Conservation (phyloP, 1,140 invertebrate genomes). For the Leptinotarsa texana region DNA sequence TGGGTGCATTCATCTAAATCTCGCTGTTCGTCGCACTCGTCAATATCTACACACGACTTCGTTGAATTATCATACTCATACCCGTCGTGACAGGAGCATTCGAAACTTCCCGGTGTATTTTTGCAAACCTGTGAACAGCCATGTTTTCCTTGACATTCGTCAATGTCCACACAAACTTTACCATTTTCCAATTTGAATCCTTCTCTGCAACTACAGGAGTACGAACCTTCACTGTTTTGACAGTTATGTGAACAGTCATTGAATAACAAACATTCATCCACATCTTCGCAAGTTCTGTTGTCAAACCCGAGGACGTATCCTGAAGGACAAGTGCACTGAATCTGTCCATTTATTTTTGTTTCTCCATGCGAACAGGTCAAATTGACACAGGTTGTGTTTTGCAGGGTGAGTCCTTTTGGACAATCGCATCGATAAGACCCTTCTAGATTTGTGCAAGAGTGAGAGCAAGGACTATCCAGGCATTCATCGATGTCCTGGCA, state of each 20-base stretch:
- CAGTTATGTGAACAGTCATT: conserved; percentile 68
- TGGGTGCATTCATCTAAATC: conserved; percentile 55
- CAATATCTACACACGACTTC: conserved; percentile 66
- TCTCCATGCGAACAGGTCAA: conserved; percentile 58
- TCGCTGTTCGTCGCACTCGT: conserved; percentile 70
- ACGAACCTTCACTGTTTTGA: conserved; percentile 67
- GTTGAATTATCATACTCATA: conserved; percentile 46
- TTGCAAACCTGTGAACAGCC: conserved; percentile 60
- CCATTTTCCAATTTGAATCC: conserved; percentile 56
- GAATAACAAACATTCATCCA: conserved; percentile 73
- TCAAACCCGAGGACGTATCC: conserved; percentile 69
- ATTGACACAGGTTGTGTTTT: conserved; percentile 34
- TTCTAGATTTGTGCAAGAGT: conserved; percentile 46
- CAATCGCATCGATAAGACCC: conserved; percentile 55
- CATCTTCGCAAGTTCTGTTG: conserved; percentile 64
- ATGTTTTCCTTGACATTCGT: conserved; percentile 71
- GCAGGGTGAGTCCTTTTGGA: conserved; percentile 60
- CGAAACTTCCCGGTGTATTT: conserved; percentile 66
- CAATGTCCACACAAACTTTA: conserved; percentile 65
- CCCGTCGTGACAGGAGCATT: conserved; percentile 62
- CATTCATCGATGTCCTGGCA: conserved; percentile 38
- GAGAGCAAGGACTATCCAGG: conserved; percentile 43
- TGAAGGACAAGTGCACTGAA: conserved; percentile 71
- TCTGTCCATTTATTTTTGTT: conserved; percentile 32
- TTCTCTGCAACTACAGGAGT: conserved; percentile 63